Base-by-base conservation (phyloP, 1,140 invertebrate genomes). In the Galleria mellonella region DNA sequence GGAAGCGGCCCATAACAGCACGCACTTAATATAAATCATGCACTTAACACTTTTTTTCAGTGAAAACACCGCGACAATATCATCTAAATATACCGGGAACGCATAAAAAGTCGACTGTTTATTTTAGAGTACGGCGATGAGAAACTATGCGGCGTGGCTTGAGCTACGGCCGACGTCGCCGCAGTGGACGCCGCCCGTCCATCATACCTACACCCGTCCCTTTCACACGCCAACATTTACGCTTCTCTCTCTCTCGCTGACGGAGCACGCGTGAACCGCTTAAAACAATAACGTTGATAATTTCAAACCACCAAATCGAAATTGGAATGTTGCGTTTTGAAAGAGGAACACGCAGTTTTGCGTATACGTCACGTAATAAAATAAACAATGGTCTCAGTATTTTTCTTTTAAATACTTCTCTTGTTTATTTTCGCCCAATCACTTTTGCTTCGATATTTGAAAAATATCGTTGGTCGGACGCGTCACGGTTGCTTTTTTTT, bases 1-100 rank as follows among this genome's bases (percentile, higher is more conserved):
- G 76, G 79, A 83, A 83, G 70, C 69, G 65, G 49, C 49, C 63
- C 64, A 68, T 68, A 72, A 73, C 69, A 48, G 46, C 41, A 51
- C 55, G 55, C 76, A 76, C 67, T 81, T 75, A 77, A 74, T 76
- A 79, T 81, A 81, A 81, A 81, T 83, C 79, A 83, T 77, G 74
- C 75, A 83, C 76, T 83, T 83, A 83, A 81, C 76, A 81, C 76
- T 74, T 79, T 75, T 79, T 78, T 76, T 62, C 60, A 55, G 33
- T 37, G 32, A 65, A 65, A 67, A 63, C 44, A 59, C 53, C 47
- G 67, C 57, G 74, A 74, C 72, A 83, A 77, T 76, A 69, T 79
- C 62, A 55, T 74, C 67, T 78, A 82, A 77, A 83, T 83, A 78
- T 79, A 79, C 74, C 67, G 60, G 63, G 64, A 55, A 62, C 49